Evolutionary conservation across 2,888 invertebrate species (phyloP), one percentile per base, ranked within the genome.

Genomic region (Chrysopilus asiliformis): DNA sequence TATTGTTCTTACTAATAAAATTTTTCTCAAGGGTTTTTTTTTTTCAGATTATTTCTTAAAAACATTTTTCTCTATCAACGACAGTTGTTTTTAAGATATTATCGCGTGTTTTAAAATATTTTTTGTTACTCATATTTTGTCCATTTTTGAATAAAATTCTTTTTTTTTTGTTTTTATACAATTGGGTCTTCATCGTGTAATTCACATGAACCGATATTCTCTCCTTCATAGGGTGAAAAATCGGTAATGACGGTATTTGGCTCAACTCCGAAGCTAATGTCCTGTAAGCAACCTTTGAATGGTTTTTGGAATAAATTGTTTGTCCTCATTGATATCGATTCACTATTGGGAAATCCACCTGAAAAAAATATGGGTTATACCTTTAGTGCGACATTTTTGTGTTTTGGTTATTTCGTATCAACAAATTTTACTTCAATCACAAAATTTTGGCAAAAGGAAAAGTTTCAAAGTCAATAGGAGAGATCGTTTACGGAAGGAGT

Each of bases 231-330:
- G 22, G 61, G 49, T 26, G 69, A 68, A 57, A 74, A 74, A 56
- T 75, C 71, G 39, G 57, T 57, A 34, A 63, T 60, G 45, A 60
- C 46, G 32, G 58, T 49, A 43, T 51, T 55, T 38, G 56, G 55
- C 44, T 60, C 60, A 32, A 55, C 53, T 15, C 60, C 60, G 41
- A 64, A 71, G 32, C 70, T 66, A 49, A 74, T 68, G 44, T 69
- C 67, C 52, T 71, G 71, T 43, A 74, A 66, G 50, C 74, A 74
- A 39, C 74, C 74, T 53, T 68, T 68, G 49, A 74, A 74, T 43
- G 72, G 70, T 39, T 67, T 56, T 4, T 65, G 64, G 49, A 68
- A 74, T 26, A 67, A 55, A 42, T 64, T 66, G 45, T 63, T 67
- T 5, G 67, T 65, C 58, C 53, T 56, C 48, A 44, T 53, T 47